Conservation (phyloP, 2,797 vertebrate genomes). For the Enteromius unitaeniatus region DNA sequence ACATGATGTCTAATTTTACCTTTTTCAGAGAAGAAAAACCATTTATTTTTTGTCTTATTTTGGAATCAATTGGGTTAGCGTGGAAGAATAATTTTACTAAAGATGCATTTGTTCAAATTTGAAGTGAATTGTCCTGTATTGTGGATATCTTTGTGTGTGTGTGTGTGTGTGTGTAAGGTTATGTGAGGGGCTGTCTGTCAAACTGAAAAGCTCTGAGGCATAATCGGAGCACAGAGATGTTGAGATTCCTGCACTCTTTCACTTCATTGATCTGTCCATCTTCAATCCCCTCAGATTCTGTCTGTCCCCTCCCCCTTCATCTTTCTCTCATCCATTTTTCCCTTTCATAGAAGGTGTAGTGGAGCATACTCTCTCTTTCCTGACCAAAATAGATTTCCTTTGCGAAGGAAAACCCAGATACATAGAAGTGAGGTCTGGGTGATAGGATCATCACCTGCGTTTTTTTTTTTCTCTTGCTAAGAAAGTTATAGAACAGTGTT, state of each 20-base stretch:
- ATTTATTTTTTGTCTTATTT: not conserved
- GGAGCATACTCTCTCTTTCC: conserved; percentile 8
- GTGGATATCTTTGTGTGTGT: not conserved
- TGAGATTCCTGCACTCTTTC: conserved; percentile 4
- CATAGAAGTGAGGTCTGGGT: conserved; percentile 31
- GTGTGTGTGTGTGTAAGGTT: not conserved
- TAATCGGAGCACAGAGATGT: conserved; percentile 32
- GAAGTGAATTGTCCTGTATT: not conserved
- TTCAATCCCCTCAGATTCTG: not conserved
- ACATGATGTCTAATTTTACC: not conserved
- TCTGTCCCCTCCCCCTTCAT: not conserved
- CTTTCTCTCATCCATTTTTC: not conserved
- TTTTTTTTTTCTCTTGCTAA: not conserved
- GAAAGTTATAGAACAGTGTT: not conserved
- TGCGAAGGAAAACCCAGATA: conserved; percentile 23
- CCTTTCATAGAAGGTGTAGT: not conserved
- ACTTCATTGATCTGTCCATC: conserved; percentile 16
- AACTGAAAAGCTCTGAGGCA: conserved; percentile 10
- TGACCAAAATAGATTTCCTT: conserved; percentile 32
- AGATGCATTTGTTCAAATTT: not conserved
- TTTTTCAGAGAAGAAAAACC: not conserved
- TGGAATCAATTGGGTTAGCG: not conserved
- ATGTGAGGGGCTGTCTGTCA: conserved; percentile 10
- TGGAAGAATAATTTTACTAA: not conserved
- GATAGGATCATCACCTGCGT: conserved; percentile 6